Percentiles rank a stretch among this genome's conserved stretches.
Conservation (phyloP, 2,797 vertebrate genomes). For the Atherinosoma microstoma region DNA sequence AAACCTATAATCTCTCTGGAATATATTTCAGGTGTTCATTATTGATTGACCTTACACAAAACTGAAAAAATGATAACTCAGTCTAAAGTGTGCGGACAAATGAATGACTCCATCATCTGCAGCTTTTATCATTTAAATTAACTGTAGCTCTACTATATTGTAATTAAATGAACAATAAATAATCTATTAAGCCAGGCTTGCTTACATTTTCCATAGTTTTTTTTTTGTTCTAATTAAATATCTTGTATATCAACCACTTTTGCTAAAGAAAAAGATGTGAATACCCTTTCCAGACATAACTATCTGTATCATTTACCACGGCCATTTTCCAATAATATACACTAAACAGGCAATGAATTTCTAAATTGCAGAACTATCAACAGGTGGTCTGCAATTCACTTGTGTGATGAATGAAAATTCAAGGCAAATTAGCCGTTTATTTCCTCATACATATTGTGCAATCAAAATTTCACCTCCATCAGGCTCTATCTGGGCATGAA, state of each 20-base stretch:
- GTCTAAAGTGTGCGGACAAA: background rate
- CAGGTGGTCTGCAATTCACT: conserved; percentile 22
- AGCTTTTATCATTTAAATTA: background rate
- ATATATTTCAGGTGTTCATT: background rate
- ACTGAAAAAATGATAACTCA: background rate
- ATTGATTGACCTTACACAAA: background rate
- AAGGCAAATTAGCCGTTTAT: conserved; percentile 64
- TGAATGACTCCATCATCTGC: background rate
- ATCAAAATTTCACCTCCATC: conserved; percentile 63
- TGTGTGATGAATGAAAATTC: conserved; percentile 58
- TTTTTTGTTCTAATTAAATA: background rate
- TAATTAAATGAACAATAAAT: background rate
- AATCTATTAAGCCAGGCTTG: background rate
- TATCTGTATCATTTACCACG: conserved; percentile 15
- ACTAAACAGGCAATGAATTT: conserved; percentile 47
- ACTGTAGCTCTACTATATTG: background rate
- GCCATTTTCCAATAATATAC: conserved; percentile 14
- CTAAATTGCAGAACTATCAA: conserved; percentile 47
- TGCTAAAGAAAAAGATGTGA: background rate
- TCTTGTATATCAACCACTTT: background rate
- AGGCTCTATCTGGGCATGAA: conserved; percentile 58
- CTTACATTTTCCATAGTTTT: too few relatives aligned
- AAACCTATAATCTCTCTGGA: background rate
- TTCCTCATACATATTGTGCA: conserved; percentile 55
- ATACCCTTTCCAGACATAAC: background rate